Percentiles rank a stretch among this genome's conserved stretches.
Conservation (phyloP, 2,888 invertebrate genomes). For the Eurois occulta region DNA sequence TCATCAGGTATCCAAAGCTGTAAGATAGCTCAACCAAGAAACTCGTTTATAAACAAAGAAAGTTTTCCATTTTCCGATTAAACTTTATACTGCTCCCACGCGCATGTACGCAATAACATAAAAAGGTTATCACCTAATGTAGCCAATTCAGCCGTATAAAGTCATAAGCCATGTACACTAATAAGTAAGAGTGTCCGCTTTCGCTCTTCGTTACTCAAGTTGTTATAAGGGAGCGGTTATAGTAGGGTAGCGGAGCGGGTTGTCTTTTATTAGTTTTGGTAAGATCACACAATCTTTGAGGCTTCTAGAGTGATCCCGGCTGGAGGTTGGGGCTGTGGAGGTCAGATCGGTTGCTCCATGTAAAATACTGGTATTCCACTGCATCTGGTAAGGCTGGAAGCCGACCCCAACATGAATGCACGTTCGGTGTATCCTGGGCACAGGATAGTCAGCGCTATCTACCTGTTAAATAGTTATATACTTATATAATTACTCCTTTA, state of each 20-base stretch:
- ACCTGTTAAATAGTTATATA: background rate
- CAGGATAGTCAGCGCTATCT: background rate
- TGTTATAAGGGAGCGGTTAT: constrained; percentile 22
- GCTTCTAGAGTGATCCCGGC: background rate
- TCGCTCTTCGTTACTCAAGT: constrained; percentile 49
- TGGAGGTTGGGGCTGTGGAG: background rate
- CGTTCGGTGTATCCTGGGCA: background rate
- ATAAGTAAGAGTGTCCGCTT: constrained; percentile 50
- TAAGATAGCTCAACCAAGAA: background rate
- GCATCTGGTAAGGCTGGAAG: background rate
- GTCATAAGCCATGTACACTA: constrained; percentile 52
- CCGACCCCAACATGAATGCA: background rate
- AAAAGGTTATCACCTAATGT: constrained; percentile 48
- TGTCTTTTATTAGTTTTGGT: background rate
- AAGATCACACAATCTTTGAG: background rate
- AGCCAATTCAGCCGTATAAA: constrained; percentile 36
- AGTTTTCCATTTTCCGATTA: constrained; percentile 27
- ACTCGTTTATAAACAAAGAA: background rate
- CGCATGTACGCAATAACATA: constrained; percentile 10
- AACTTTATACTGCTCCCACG: constrained; percentile 2
- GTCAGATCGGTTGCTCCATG: background rate
- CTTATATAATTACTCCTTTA: background rate
- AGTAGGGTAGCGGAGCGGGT: constrained; percentile 1
- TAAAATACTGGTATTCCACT: background rate
- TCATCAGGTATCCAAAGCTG: background rate